Conservation (phyloP, 2,113 vertebrate genomes). For the Nipponia nippon region DNA sequence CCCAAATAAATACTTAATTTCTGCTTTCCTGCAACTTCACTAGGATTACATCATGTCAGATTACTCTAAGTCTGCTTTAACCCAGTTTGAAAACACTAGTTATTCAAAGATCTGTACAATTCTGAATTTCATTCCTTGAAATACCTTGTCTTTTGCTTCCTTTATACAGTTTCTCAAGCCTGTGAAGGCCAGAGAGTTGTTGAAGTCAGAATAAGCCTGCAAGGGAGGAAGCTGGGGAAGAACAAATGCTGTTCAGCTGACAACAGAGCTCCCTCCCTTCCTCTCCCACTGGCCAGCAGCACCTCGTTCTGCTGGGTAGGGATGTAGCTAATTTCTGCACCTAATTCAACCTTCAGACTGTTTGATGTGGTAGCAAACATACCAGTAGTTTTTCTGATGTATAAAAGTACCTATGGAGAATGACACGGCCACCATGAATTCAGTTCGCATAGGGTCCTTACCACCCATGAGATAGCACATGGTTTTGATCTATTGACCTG, state of each 20-base stretch:
- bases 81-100: conserved; percentile 72
- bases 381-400: neutral
- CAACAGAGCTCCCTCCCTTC: neutral
- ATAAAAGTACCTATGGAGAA: neutral
- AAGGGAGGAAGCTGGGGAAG: neutral
- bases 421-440: neutral
- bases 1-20: conserved; percentile 69
- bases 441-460: neutral
- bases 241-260: neutral
- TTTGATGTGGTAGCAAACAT: neutral
- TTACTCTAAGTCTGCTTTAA: conserved; percentile 73
- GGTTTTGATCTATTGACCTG: neutral
- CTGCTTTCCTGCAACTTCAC: conserved; percentile 71
- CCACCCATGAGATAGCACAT: neutral
- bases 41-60: conserved; percentile 75
- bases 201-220: neutral
- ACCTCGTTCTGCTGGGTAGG: neutral
- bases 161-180: neutral
- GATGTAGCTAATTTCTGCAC: neutral
- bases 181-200: neutral
- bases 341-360: rapidly evolving
- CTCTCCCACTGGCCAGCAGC: neutral
- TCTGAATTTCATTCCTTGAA: conserved; percentile 56
- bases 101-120: conserved; percentile 65
- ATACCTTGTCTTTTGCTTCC: conserved; percentile 36